phyloP scores from a whole-genome alignment of 2,888 invertebrate genomes.

The Eilema caniola region DNA sequence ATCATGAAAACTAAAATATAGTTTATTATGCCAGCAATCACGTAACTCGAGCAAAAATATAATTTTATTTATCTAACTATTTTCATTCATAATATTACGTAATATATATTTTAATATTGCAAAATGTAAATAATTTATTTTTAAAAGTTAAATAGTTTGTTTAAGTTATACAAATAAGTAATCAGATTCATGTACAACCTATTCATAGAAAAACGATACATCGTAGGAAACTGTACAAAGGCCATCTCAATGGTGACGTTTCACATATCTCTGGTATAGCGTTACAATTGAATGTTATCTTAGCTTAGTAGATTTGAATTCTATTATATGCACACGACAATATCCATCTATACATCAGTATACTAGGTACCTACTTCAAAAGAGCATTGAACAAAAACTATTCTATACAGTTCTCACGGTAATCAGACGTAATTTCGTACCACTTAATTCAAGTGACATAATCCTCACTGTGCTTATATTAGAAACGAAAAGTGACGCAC shows the following conservation, averaged over 20 bases:
- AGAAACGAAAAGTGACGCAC: slow-evolving; percentile 24
- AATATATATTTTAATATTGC: not conserved
- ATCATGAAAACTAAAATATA: slow-evolving; percentile 15
- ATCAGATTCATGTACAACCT: slow-evolving; percentile 1
- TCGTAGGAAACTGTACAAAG: not conserved
- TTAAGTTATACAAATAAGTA: slow-evolving; percentile 8
- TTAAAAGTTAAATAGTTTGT: too few relatives aligned
- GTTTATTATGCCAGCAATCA: slow-evolving; percentile 24
- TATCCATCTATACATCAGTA: slow-evolving; percentile 23
- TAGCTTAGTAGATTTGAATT: slow-evolving; percentile 8
- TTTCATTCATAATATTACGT: not conserved
- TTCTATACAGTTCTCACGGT: slow-evolving; percentile 43
- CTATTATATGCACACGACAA: slow-evolving; percentile 21
- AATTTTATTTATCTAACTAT: too few relatives aligned
- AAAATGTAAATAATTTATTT: too few relatives aligned
- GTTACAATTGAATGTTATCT: slow-evolving; percentile 24
- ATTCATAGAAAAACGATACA: not conserved
- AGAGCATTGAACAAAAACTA: slow-evolving; percentile 33
- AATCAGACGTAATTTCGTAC: slow-evolving; percentile 45
- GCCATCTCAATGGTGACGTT: slow-evolving; percentile 2
- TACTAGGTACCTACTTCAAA: slow-evolving; percentile 13
- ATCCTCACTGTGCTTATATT: slow-evolving; percentile 32
- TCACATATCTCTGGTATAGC: slow-evolving; percentile 21
- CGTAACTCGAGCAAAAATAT: slow-evolving; percentile 6
- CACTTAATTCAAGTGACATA: slow-evolving; percentile 47